Percentiles rank a stretch among this genome's conserved stretches.
Evolutionary conservation across 2,797 vertebrate species (phyloP).

Genomic region (Sebastes goodei): DNA sequence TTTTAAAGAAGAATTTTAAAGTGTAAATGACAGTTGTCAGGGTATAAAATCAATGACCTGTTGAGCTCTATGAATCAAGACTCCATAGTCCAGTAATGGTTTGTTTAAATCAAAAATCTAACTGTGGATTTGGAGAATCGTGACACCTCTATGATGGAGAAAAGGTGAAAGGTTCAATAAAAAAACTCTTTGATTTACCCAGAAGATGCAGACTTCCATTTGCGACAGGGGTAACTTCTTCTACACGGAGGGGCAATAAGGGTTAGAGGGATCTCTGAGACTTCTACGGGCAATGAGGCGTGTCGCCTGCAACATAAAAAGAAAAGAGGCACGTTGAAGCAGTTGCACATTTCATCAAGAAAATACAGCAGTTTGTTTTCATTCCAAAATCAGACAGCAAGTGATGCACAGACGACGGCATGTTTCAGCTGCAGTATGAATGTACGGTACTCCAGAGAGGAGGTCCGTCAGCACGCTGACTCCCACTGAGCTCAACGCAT

Average conservation of each 20-base stretch:
- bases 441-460: not conserved
- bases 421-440: not conserved
- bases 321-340: constrained; percentile 52
- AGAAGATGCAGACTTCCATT: constrained; percentile 85
- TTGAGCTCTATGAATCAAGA: no score
- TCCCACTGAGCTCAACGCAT: constrained; percentile 39
- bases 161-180: constrained; percentile 15
- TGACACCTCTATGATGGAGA: constrained; percentile 8
- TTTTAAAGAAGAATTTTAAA: no score
- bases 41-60: no score
- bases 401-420: not conserved
- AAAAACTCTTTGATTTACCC: constrained; percentile 79
- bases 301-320: constrained; percentile 75
- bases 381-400: constrained; percentile 16
- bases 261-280: constrained; percentile 76
- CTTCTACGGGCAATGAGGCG: constrained; percentile 75
- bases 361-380: not conserved
- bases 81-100: not conserved
- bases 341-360: constrained; percentile 32
- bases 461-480: not conserved
- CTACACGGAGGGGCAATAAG: constrained; percentile 73
- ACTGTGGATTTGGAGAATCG: not conserved
- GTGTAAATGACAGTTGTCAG: no score
- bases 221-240: constrained; percentile 82
- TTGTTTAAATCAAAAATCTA: not conserved